Evolutionary conservation across 37 sponge, comb jelly and placozoan genomes (phyloP).

Genomic region (Ephydatia muelleri): DNA sequence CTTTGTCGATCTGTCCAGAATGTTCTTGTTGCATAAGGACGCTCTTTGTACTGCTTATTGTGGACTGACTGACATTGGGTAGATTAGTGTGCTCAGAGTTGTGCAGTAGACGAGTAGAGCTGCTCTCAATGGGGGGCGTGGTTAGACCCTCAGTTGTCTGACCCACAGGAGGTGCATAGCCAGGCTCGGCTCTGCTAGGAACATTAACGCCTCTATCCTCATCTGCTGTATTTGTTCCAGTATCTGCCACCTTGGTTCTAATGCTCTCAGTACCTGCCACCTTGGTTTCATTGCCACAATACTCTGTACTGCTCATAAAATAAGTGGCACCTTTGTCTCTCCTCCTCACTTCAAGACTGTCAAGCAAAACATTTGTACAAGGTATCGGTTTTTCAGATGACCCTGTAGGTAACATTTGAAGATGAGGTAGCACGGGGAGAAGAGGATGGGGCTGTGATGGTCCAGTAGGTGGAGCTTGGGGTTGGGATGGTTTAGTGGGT

Average conservation of each 20-base stretch:
- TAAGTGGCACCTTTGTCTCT: background rate
- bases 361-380: background rate
- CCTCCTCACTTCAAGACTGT: background rate
- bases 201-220: background rate
- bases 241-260: background rate
- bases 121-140: background rate
- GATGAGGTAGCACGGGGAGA: background rate
- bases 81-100: background rate
- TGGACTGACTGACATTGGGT: background rate
- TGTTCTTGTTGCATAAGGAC: background rate
- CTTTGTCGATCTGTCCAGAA: background rate
- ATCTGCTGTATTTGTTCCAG: background rate
- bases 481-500: background rate
- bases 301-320: background rate
- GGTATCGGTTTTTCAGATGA: background rate
- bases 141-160: background rate
- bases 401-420: background rate
- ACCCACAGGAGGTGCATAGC: background rate
- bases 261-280: background rate
- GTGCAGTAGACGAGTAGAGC: background rate
- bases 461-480: background rate
- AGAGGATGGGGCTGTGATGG: background rate
- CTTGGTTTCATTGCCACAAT: background rate
- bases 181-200: background rate
- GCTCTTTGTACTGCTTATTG: background rate